phyloP scores from a whole-genome alignment of 2,113 vertebrate genomes.

The Chaenocephalus aceratus region DNA sequence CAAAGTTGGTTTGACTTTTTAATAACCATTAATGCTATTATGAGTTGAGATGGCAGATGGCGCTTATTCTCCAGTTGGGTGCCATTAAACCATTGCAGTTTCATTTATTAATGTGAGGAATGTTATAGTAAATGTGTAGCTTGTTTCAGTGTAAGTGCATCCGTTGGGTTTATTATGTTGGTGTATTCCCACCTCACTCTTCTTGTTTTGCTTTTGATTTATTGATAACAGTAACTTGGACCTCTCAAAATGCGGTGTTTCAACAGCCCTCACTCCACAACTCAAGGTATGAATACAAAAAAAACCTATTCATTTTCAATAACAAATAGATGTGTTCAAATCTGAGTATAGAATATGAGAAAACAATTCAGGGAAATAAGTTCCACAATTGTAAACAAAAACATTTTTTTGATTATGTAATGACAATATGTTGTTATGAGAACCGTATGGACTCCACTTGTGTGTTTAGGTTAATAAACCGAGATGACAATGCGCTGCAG shows the following conservation, averaged over 20 bases:
- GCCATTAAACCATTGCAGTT: background rate
- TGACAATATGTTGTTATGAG: background rate
- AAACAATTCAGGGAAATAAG: background rate
- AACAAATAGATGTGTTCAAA: background rate
- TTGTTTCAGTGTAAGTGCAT: background rate
- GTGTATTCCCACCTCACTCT: background rate
- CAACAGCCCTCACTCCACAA: background rate
- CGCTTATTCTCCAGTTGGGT: background rate
- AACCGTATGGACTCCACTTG: background rate
- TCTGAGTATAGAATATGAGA: background rate
- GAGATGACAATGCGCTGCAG: constrained; percentile 18
- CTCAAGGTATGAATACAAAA: background rate
- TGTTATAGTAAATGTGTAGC: background rate
- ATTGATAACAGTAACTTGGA: background rate
- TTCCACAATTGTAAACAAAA: background rate
- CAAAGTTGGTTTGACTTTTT: background rate
- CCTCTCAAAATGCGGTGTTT: background rate
- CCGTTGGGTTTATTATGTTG: background rate
- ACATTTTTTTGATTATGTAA: background rate
- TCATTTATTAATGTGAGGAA: background rate
- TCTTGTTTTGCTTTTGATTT: background rate
- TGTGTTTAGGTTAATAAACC: background rate
- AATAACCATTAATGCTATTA: background rate
- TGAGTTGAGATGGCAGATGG: background rate
- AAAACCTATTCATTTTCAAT: background rate